Evolutionary conservation across 1,140 invertebrate genomes (phyloP).

Genomic region (Caenorhabditis inopinata): DNA sequence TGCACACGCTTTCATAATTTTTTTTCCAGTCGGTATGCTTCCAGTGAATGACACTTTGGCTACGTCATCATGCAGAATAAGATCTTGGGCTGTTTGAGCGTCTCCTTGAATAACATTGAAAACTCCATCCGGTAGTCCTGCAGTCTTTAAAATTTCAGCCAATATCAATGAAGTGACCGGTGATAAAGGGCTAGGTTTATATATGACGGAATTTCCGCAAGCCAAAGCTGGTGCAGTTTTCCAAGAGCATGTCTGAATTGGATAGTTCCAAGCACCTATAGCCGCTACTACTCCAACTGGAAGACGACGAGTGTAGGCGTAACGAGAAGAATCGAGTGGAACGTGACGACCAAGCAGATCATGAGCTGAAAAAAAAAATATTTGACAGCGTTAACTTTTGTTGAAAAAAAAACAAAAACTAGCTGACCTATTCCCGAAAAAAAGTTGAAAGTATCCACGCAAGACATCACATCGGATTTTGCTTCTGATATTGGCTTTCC

Average conservation of each 20-base stretch:
- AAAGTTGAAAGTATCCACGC: constrained; percentile 65
- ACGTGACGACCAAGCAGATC: constrained; percentile 27
- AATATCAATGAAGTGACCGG: constrained; percentile 70
- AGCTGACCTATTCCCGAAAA: constrained; percentile 44
- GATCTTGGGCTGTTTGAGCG: constrained; percentile 66
- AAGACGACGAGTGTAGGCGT: constrained; percentile 63
- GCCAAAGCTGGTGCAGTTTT: constrained; percentile 70
- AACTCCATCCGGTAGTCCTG: constrained; percentile 70
- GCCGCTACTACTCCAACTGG: constrained; percentile 47
- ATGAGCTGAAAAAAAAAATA: not conserved
- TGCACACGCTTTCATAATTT: constrained; percentile 68
- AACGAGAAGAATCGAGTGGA: constrained; percentile 41
- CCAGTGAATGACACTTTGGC: constrained; percentile 71
- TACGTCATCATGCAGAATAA: constrained; percentile 68
- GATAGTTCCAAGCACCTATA: constrained; percentile 72
- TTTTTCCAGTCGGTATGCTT: constrained; percentile 70
- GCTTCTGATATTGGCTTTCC: constrained; percentile 64
- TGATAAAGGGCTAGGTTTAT: constrained; percentile 71
- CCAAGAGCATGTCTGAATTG: constrained; percentile 71
- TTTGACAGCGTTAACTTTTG: no score
- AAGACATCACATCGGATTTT: constrained; percentile 57
- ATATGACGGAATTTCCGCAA: constrained; percentile 71
- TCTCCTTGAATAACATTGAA: constrained; percentile 70
- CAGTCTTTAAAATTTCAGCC: constrained; percentile 69
- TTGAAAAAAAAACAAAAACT: no score